These are phyloP conservation scores for Platorchestia sp. DNA, from an alignment of 1,140 invertebrate species.

Conservation along the genomic window DNA sequence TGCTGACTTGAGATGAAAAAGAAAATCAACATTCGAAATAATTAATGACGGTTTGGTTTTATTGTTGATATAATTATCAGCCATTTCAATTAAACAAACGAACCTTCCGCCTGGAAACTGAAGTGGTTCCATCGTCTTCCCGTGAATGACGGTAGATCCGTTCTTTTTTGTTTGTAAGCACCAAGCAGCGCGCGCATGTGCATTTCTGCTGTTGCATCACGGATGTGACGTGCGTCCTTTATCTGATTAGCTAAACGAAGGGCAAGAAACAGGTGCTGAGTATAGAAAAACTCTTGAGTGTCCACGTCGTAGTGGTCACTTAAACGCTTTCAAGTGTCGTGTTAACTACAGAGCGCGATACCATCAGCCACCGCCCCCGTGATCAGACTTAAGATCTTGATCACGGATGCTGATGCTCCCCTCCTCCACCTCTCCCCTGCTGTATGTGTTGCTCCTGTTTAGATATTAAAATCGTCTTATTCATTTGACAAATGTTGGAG, in stretches of 20 bases:
- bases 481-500: neutral
- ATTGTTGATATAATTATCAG: no score
- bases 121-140: neutral
- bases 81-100: neutral
- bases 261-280: conserved; percentile 23
- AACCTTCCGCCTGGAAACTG: neutral
- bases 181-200: neutral
- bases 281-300: neutral
- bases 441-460: neutral
- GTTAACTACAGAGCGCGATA: conserved; percentile 25
- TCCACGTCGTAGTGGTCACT: neutral
- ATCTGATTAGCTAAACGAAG: conserved; percentile 15
- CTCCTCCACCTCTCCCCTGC: neutral
- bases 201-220: neutral
- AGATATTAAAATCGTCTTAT: neutral
- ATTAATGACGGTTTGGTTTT: no score
- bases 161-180: neutral
- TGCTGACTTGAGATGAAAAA: no score
- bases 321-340: conserved; percentile 1
- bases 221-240: conserved; percentile 13
- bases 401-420: conserved; percentile 28
- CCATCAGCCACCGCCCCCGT: conserved; percentile 13
- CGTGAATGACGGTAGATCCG: neutral
- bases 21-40: no score
- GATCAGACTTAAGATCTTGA: neutral